These are phyloP conservation scores for Tribolium castaneum DNA, from an alignment of 1,140 invertebrate species.

Conservation along the genomic window DNA sequence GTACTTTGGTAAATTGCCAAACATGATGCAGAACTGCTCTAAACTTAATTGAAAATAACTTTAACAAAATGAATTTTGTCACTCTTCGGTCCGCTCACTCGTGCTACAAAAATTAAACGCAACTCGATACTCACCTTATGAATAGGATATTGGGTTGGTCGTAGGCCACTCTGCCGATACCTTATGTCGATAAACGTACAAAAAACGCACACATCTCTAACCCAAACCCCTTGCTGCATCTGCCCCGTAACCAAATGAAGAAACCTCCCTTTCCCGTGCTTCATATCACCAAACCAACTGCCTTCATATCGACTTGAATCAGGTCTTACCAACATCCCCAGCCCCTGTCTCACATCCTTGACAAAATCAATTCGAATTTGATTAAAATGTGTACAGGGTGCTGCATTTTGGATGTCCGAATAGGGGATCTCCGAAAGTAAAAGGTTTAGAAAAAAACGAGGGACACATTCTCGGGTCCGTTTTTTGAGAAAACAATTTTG, in stretches of 20 bases:
- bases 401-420: too few species aligned
- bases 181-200: constrained; percentile 69
- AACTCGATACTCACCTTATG: constrained; percentile 62
- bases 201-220: constrained; percentile 64
- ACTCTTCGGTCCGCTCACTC: too few species aligned
- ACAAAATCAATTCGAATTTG: constrained; percentile 61
- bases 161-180: constrained; percentile 67
- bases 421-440: too few species aligned
- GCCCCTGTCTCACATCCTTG: constrained; percentile 62
- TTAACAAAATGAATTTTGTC: too few species aligned
- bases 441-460: too few species aligned
- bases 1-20: too few species aligned
- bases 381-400: too few species aligned
- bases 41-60: too few species aligned
- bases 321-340: constrained; percentile 55
- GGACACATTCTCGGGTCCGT: too few species aligned
- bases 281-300: constrained; percentile 67
- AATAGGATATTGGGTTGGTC: constrained; percentile 69
- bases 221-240: constrained; percentile 71
- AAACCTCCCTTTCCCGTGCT: constrained; percentile 70
- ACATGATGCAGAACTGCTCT: too few species aligned
- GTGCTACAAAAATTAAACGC: neutral
- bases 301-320: constrained; percentile 75
- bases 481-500: too few species aligned
- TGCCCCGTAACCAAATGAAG: constrained; percentile 72